Conservation (phyloP, 2,113 vertebrate species). For the Hyla sarda region DNA sequence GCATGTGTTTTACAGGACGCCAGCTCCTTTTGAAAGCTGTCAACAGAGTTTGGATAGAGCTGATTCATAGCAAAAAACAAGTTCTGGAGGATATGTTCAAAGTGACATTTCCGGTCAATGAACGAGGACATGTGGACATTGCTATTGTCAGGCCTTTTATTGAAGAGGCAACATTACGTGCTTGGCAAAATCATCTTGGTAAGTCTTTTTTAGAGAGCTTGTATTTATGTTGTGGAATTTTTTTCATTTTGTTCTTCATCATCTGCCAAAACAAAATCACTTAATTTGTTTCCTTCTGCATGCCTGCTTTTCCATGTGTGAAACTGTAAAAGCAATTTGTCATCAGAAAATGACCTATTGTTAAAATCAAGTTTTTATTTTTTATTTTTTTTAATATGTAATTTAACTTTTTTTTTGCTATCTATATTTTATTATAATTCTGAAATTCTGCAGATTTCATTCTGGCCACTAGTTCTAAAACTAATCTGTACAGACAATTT, state of each 20-base stretch:
- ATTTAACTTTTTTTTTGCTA: too few relatives aligned
- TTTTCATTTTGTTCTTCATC: neutral
- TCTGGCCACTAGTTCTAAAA: too few relatives aligned
- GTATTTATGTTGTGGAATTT: neutral
- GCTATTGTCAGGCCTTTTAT: slow-evolving; percentile 82
- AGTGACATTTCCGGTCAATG: slow-evolving; percentile 91
- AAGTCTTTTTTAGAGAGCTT: slow-evolving; percentile 61
- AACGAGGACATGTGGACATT: slow-evolving; percentile 95
- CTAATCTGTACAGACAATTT: too few relatives aligned
- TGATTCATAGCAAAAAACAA: slow-evolving; percentile 95
- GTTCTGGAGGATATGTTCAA: slow-evolving; percentile 95
- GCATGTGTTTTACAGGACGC: slow-evolving; percentile 77
- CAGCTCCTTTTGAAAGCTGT: slow-evolving; percentile 97
- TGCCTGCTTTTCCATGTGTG: neutral
- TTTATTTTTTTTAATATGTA: too few relatives aligned
- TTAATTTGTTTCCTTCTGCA: neutral
- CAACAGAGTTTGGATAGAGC: slow-evolving; percentile 96
- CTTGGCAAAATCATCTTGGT: slow-evolving; percentile 98
- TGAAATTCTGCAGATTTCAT: too few relatives aligned
- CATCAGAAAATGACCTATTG: too few relatives aligned
- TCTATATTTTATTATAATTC: too few relatives aligned
- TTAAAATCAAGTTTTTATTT: too few relatives aligned
- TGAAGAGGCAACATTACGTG: slow-evolving; percentile 92
- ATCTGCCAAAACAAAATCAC: neutral
- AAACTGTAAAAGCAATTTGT: too few relatives aligned